phyloP scores from a whole-genome alignment of 2,797 vertebrate species.

The Anas bernieri region DNA sequence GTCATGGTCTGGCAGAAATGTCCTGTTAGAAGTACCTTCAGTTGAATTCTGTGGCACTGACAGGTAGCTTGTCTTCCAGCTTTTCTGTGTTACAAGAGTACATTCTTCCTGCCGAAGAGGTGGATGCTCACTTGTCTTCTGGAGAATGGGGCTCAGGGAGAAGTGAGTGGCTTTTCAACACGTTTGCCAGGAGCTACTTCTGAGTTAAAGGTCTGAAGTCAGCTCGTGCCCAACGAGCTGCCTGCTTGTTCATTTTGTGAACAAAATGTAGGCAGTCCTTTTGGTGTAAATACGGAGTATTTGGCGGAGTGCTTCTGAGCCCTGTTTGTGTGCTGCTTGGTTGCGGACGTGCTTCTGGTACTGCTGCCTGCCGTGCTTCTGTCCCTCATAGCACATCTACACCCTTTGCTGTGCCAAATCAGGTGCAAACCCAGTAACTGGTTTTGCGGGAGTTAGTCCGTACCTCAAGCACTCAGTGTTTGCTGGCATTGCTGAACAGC shows the following conservation, averaged over 20 bases:
- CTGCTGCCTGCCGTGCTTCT: neutral
- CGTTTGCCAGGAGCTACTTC: neutral
- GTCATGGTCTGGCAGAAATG: neutral
- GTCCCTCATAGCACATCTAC: neutral
- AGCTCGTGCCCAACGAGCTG: neutral
- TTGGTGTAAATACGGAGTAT: neutral
- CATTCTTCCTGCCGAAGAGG: neutral
- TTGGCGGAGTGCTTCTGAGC: neutral
- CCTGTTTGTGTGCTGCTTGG: neutral
- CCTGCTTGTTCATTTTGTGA: neutral
- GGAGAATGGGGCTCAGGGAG: neutral
- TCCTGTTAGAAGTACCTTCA: neutral
- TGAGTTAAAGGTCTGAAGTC: neutral
- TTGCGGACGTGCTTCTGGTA: neutral
- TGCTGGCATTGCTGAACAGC: neutral
- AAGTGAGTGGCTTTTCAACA: neutral
- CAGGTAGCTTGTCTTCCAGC: neutral
- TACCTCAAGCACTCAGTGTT: neutral
- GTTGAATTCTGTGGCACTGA: neutral
- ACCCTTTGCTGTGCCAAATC: neutral
- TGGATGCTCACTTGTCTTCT: neutral
- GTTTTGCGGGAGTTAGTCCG: neutral
- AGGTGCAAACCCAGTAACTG: neutral
- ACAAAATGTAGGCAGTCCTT: neutral
- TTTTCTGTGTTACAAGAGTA: neutral